These are phyloP conservation scores for Pangasius mekongensis DNA, from an alignment of 2,797 vertebrate species.

Conservation along the genomic window DNA sequence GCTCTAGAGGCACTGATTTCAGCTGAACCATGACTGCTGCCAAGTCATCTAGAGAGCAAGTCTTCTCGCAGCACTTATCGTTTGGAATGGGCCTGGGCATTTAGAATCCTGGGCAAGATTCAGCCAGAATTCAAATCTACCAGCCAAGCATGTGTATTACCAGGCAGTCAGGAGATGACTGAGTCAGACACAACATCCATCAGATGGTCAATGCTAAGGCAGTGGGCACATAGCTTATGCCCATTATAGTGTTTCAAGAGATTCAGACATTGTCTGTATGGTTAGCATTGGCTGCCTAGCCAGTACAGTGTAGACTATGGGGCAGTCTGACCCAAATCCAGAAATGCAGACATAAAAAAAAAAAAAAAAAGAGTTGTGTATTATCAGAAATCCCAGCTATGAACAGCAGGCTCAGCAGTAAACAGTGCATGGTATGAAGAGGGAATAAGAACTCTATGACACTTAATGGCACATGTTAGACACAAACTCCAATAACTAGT, in stretches of 20 bases:
- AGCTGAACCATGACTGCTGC: slow-evolving; percentile 8
- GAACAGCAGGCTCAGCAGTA: slow-evolving; percentile 7
- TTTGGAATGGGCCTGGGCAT: not conserved
- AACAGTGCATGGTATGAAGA: not conserved
- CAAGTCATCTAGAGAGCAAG: not conserved
- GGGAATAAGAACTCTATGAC: not conserved
- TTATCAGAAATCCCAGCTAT: not conserved
- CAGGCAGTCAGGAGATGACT: not conserved
- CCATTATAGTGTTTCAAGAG: not conserved
- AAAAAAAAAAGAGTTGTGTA: not conserved
- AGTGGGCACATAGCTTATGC: not conserved
- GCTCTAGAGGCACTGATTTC: not conserved
- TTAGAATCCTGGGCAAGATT: not conserved
- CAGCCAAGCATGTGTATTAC: not conserved
- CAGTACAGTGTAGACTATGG: not conserved
- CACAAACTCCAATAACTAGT: not conserved
- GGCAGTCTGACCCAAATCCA: not conserved
- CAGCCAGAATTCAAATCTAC: not conserved
- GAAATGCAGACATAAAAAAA: not conserved
- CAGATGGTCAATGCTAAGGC: not conserved
- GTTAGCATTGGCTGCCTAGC: not conserved
- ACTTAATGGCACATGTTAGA: not conserved
- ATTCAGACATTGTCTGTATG: not conserved
- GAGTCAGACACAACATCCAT: not conserved
- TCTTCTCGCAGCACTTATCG: not conserved